Evolutionary conservation across 2,888 invertebrate genomes (phyloP).

Genomic region (Heliconius erato): DNA sequence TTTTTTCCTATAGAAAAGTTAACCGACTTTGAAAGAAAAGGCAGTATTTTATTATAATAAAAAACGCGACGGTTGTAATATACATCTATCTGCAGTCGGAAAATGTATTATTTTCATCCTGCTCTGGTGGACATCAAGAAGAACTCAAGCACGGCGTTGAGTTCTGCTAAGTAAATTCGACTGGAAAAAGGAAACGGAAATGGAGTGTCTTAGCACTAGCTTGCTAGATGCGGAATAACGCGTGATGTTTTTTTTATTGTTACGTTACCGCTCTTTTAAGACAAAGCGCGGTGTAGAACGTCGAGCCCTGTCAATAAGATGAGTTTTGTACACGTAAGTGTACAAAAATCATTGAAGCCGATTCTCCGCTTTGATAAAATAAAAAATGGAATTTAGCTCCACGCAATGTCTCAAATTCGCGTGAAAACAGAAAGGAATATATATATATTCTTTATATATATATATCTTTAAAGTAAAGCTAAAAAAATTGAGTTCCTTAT

Average conservation of each 20-base stretch:
- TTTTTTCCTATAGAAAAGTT: slow-evolving; percentile 15
- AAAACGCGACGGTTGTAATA: neutral
- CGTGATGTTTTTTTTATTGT: neutral
- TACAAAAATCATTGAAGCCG: no score
- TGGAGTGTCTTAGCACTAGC: neutral
- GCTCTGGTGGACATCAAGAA: neutral
- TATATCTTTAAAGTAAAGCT: no score
- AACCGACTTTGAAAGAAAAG: neutral
- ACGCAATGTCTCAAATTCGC: no score
- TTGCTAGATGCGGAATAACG: neutral
- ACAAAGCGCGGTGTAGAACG: no score
- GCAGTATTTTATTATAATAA: neutral
- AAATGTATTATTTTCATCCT: neutral
- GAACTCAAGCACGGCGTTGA: neutral
- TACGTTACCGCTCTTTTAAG: no score
- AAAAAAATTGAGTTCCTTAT: neutral
- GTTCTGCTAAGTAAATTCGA: neutral
- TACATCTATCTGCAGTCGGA: neutral
- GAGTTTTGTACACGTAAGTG: no score
- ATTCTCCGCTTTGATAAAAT: no score
- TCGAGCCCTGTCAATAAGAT: no score
- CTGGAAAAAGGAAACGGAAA: neutral
- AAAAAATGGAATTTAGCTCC: no score
- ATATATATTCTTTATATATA: no score
- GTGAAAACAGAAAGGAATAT: no score